A percentile compares a stretch with the other conserved stretches of the same genome.
Conservation (phyloP, 2,797 vertebrate genomes). For the Mormyrus hasselquistii region DNA sequence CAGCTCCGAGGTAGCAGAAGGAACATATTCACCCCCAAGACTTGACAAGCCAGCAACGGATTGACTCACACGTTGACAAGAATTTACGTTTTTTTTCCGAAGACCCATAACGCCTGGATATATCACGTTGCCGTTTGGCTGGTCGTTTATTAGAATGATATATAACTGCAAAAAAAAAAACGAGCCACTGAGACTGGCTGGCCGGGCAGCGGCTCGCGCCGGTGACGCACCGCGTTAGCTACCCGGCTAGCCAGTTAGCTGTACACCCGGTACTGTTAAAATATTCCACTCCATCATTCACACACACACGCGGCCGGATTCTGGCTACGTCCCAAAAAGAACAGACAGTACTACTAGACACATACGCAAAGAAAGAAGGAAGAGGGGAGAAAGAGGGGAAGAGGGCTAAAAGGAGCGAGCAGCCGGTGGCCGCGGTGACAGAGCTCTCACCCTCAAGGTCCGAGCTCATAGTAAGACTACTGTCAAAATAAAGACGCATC, state of each 20-base stretch:
- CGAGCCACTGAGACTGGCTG: neutral
- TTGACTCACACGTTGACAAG: neutral
- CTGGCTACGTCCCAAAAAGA: neutral
- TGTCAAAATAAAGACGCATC: constrained; percentile 9
- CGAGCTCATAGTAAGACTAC: constrained; percentile 7
- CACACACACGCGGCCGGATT: neutral
- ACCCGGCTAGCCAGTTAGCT: neutral
- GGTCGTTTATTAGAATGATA: neutral
- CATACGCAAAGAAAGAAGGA: neutral
- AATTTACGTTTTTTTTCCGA: neutral
- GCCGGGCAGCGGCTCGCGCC: neutral
- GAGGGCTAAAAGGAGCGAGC: neutral
- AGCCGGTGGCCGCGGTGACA: neutral
- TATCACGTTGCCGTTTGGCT: neutral
- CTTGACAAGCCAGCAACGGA: neutral
- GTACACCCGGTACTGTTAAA: neutral
- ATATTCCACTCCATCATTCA: neutral
- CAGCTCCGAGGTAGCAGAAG: neutral
- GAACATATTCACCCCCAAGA: neutral
- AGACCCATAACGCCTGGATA: neutral
- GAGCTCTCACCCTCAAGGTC: constrained; percentile 13
- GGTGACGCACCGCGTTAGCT: neutral
- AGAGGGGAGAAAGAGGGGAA: neutral
- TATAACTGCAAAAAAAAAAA: neutral
- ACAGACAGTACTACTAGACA: neutral